Evolutionary conservation across 2,113 vertebrate genomes (phyloP).

Genomic region (Perccottus glenii): DNA sequence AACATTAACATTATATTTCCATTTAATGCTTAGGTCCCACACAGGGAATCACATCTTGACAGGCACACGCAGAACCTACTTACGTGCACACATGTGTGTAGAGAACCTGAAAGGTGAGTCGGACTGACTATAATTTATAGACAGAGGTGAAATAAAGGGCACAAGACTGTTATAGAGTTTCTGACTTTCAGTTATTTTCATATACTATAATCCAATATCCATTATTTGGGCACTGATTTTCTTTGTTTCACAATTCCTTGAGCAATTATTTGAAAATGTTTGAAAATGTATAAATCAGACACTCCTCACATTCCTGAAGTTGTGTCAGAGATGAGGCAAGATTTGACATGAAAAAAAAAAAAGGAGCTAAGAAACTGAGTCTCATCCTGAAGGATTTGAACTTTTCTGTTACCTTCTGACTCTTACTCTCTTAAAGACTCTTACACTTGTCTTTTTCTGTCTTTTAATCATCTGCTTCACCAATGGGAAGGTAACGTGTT

Average conservation of each 20-base stretch:
- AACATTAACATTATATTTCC: constrained; percentile 59
- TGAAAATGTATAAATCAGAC: constrained; percentile 22
- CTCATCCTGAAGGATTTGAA: constrained; percentile 32
- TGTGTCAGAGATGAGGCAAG: constrained; percentile 62
- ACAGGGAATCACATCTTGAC: neutral
- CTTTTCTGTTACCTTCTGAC: constrained; percentile 20
- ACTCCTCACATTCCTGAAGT: constrained; percentile 61
- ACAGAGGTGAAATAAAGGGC: constrained; percentile 50
- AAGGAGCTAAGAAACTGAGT: constrained; percentile 17
- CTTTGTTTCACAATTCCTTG: neutral
- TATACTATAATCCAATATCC: neutral
- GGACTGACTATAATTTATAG: constrained; percentile 28
- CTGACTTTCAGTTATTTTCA: neutral
- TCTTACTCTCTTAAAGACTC: constrained; percentile 9
- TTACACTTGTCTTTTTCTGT: neutral
- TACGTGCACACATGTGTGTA: constrained; percentile 16
- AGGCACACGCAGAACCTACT: constrained; percentile 5
- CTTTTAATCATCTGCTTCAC: constrained; percentile 1
- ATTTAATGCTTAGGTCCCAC: constrained; percentile 29
- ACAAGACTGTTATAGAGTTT: constrained; percentile 14
- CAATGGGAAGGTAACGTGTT: constrained; percentile 9
- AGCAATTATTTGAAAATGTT: neutral
- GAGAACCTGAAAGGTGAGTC: constrained; percentile 41
- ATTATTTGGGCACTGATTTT: neutral
- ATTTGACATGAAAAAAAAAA: constrained; percentile 67